Evolutionary conservation across 2,888 invertebrate genomes (phyloP), one percentile per base, ranked within the genome.

Genomic region (Rugalucina vietnamica): DNA sequence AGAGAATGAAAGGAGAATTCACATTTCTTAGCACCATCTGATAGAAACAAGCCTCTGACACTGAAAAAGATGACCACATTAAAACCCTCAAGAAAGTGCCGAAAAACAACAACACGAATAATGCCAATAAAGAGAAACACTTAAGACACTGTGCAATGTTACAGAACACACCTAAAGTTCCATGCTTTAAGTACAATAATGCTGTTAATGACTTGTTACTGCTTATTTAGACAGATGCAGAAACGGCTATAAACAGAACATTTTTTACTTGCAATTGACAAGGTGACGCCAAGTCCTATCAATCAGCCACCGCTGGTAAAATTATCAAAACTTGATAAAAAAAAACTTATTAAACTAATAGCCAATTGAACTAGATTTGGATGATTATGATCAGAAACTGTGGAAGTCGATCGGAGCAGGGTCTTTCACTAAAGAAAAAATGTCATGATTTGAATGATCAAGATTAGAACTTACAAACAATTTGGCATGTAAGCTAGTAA

Each of bases 401-500:
- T n/a, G n/a, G n/a, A n/a, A n/a, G n/a, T n/a, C n/a, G n/a, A n/a
- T n/a, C n/a, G n/a, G n/a, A n/a, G n/a, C n/a, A n/a, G n/a, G n/a
- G n/a, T n/a, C n/a, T n/a, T n/a, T n/a, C n/a, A n/a, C n/a, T n/a
- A n/a, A n/a, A n/a, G n/a, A n/a, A n/a, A n/a, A n/a, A n/a, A n/a
- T n/a, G n/a, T n/a, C n/a, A n/a, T n/a, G n/a, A n/a, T n/a, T n/a
- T n/a, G n/a, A n/a, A n/a, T n/a, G n/a, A n/a, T n/a, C n/a, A n/a
- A 12, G 14, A 49, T 49, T 49, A 49, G 14, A 24, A 89, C 91
- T 87, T 82, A 93, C 93, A 87, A 79, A 14, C 54, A 39, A 74
- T 93, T 91, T 36, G 92, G 90, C 91, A 91, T 93, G 70, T 88
- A 90, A 4, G 89, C 82, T 32, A 93, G 83, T 10, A 93, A 79